A percentile compares a stretch with the other conserved stretches of the same genome.
These are phyloP conservation scores for Ranitomeya imitator DNA, from an alignment of 2,113 vertebrate genomes.

Conservation along the genomic window DNA sequence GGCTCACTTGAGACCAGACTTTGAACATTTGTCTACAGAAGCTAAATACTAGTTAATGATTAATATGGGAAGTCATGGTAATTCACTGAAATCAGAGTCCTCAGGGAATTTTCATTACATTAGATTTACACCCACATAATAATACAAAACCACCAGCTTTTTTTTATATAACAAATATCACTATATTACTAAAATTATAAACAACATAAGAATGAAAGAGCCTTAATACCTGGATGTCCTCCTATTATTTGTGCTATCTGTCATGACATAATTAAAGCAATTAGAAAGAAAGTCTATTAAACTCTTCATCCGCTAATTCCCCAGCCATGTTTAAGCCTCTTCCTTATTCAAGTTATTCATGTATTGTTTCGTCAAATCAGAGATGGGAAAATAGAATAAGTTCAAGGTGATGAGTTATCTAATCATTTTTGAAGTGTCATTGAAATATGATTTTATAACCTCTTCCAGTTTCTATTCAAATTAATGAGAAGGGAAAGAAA, in stretches of 20 bases:
- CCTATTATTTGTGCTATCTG: conserved; percentile 8
- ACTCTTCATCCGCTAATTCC: conserved; percentile 40
- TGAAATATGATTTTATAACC: conserved; percentile 41
- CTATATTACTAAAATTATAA: not conserved
- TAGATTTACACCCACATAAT: not conserved
- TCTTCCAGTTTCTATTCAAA: conserved; percentile 26
- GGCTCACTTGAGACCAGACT: not conserved
- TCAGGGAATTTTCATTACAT: not conserved
- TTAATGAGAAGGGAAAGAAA: not conserved
- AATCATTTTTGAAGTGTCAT: conserved; percentile 48
- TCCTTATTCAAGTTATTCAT: conserved; percentile 39
- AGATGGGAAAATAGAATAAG: conserved; percentile 37
- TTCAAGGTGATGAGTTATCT: conserved; percentile 45
- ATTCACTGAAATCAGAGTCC: too few relatives aligned
- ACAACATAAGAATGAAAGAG: not conserved
- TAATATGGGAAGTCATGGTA: not conserved
- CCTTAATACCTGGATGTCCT: not conserved
- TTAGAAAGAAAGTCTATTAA: conserved; percentile 44
- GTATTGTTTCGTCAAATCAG: conserved; percentile 45
- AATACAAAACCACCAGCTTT: not conserved
- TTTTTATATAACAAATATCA: not conserved
- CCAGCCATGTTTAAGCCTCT: conserved; percentile 23
- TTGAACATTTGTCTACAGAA: not conserved
- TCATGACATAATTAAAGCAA: conserved; percentile 35
- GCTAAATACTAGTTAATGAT: conserved; percentile 1